phyloP scores from a whole-genome alignment of 2,113 vertebrate species.

The Megatriorchis doriae region DNA sequence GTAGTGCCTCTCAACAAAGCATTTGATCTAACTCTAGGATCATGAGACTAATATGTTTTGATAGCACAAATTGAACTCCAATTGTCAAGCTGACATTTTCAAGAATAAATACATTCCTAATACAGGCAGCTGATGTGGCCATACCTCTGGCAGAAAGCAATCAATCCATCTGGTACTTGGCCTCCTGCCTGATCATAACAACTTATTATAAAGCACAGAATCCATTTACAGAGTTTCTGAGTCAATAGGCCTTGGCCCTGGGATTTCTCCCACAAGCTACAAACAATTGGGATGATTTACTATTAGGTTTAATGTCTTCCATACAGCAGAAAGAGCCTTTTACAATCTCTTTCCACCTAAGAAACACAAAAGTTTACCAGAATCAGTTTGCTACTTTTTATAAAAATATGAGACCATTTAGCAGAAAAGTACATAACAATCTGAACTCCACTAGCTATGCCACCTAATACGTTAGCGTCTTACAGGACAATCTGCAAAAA shows the following conservation, averaged over 20 bases:
- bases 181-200: conserved; percentile 36
- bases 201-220: conserved; percentile 30
- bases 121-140: conserved; percentile 32
- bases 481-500: not conserved
- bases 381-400: not conserved
- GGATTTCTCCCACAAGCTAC: not conserved
- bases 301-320: not conserved
- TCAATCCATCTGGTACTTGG: conserved; percentile 44
- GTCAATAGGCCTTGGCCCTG: not conserved
- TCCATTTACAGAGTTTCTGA: conserved; percentile 22
- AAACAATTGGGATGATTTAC: conserved; percentile 12
- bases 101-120: conserved; percentile 25
- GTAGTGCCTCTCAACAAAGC: not conserved
- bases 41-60: not conserved
- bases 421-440: not conserved
- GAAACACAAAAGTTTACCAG: not conserved
- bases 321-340: not conserved
- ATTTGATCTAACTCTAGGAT: not conserved
- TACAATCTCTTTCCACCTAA: not conserved
- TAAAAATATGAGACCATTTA: not conserved
- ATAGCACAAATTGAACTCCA: conserved; percentile 34
- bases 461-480: not conserved
- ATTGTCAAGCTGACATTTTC: conserved; percentile 5
- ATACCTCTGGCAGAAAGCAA: conserved; percentile 47
- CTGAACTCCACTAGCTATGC: not conserved